phyloP scores from a whole-genome alignment of 2,113 vertebrate genomes.

The Leptocoma aspasia region DNA sequence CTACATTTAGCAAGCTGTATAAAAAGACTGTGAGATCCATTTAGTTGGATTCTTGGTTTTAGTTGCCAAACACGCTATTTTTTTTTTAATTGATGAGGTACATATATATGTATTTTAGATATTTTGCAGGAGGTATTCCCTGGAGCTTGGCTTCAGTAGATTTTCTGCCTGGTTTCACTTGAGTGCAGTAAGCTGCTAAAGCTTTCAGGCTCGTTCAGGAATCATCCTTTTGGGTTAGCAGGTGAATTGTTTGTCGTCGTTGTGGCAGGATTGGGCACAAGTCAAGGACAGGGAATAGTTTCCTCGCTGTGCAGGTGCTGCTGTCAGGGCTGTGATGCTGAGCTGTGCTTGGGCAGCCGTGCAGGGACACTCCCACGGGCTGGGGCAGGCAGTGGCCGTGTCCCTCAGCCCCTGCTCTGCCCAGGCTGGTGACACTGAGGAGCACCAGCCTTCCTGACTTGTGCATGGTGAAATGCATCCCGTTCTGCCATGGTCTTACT shows the following conservation, averaged over 20 bases:
- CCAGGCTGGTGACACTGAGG: not conserved
- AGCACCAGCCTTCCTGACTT: not conserved
- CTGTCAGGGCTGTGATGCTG: fast-evolving
- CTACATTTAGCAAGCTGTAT: not conserved
- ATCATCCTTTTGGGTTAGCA: not conserved
- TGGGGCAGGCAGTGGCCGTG: fast-evolving
- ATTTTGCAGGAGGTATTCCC: not conserved
- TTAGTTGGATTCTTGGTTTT: not conserved
- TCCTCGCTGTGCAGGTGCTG: fast-evolving
- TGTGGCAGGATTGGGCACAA: not conserved
- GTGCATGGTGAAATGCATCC: fast-evolving
- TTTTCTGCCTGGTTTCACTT: not conserved
- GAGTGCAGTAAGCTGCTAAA: not conserved
- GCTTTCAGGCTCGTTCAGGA: not conserved
- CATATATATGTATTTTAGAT: not conserved
- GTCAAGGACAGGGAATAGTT: not conserved
- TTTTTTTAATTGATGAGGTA: not conserved
- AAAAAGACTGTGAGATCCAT: not conserved
- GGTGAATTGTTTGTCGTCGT: not conserved
- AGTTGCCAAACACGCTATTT: not conserved
- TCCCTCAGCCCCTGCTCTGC: not conserved
- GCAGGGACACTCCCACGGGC: fast-evolving
- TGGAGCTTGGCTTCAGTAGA: not conserved
- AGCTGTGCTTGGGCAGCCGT: not conserved
- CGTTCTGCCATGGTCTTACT: not conserved